Evolutionary conservation across 2,888 invertebrate species (phyloP).

Genomic region (Pristionchus japonicus): DNA sequence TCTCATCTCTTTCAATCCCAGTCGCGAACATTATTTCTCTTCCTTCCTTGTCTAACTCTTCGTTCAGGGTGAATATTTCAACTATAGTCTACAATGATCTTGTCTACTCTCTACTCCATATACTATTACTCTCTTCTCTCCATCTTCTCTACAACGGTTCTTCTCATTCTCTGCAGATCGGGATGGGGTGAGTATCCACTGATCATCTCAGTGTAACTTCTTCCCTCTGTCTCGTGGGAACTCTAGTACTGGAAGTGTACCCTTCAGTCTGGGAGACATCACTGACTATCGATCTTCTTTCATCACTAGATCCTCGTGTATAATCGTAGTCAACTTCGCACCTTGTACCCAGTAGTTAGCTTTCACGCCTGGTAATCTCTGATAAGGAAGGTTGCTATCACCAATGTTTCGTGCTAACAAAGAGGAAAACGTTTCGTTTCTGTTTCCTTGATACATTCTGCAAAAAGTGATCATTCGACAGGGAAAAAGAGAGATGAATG

Average conservation of each 20-base stretch:
- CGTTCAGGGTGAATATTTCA: not conserved
- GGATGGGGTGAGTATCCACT: conserved; percentile 18
- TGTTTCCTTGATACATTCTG: not conserved
- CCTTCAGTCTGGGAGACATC: not conserved
- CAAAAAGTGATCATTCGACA: not conserved
- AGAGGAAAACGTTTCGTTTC: not conserved
- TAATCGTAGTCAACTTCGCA: not conserved
- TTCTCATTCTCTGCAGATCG: not conserved
- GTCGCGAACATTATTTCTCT: not conserved
- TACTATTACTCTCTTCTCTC: conserved; percentile 12
- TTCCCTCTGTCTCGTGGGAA: not conserved
- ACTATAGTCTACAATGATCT: not conserved
- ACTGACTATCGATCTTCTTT: not conserved
- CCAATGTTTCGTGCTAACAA: not conserved
- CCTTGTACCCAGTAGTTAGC: not conserved
- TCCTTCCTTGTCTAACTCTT: not conserved
- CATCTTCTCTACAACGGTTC: not conserved
- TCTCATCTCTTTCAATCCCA: not conserved
- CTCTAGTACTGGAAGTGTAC: not conserved
- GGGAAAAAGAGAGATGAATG: not conserved
- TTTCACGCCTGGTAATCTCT: not conserved
- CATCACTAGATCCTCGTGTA: not conserved
- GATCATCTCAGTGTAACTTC: not conserved
- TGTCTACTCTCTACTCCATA: not conserved
- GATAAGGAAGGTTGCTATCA: not conserved